These are phyloP conservation scores for Drosophila persimilis DNA, from an alignment of 1,140 invertebrate genomes.

Conservation along the genomic window DNA sequence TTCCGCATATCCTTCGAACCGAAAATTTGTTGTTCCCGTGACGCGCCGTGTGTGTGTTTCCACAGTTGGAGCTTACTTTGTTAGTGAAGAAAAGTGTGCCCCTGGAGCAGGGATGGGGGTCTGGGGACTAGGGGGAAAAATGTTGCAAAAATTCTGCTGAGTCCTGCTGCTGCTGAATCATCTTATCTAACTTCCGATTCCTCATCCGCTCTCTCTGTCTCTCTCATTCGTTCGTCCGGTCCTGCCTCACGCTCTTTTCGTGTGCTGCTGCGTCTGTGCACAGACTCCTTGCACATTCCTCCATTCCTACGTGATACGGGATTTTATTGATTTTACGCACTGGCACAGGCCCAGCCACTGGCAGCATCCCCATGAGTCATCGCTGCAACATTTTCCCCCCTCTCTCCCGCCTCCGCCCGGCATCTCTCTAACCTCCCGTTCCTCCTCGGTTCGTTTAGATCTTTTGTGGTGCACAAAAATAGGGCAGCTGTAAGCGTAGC, in stretches of 20 bases:
- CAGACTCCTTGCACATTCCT: slow-evolving; percentile 26
- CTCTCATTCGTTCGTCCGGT: not conserved
- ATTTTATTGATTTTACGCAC: slow-evolving; percentile 59
- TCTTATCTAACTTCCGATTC: slow-evolving; percentile 17
- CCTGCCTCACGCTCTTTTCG: not conserved
- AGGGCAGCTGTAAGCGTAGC: slow-evolving; percentile 44
- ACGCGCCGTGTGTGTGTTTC: slow-evolving; percentile 5
- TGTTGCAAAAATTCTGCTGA: slow-evolving; percentile 21
- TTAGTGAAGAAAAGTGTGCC: slow-evolving; percentile 27
- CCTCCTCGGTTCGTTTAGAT: slow-evolving; percentile 26
- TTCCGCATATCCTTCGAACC: slow-evolving; percentile 40
- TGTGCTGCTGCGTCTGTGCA: slow-evolving; percentile 10
- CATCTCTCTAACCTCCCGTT: slow-evolving; percentile 18
- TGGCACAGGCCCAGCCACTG: slow-evolving; percentile 11
- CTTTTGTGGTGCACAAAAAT: slow-evolving; percentile 44
- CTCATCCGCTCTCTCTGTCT: not conserved
- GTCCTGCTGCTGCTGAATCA: not conserved
- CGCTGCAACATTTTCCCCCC: slow-evolving; percentile 42
- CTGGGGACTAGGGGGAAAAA: slow-evolving; percentile 9
- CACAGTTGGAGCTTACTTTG: slow-evolving; percentile 46
- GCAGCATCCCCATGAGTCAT: slow-evolving; percentile 42
- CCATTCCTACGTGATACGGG: slow-evolving; percentile 1
- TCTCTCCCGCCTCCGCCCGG: not conserved
- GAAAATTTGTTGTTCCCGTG: slow-evolving; percentile 22
- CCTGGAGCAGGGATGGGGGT: not conserved